Evolutionary conservation across 2,888 invertebrate genomes (phyloP).

Genomic region (Bellardia bayeri): DNA sequence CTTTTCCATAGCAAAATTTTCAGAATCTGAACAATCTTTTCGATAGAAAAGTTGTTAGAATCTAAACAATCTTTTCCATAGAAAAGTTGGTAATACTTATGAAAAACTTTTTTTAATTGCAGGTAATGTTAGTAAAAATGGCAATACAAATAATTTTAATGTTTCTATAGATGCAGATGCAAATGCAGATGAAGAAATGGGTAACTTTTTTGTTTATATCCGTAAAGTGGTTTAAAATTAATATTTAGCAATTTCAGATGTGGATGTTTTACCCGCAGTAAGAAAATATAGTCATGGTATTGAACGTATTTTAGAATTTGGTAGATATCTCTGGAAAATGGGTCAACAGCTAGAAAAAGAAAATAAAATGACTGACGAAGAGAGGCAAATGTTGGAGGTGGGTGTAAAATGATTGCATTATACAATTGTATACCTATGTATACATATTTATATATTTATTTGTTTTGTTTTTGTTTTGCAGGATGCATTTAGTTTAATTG

Average conservation of each 20-base stretch:
- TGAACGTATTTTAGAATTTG: slow-evolving; percentile 97
- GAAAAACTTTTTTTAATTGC: slow-evolving; percentile 44
- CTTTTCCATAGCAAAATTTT: no score
- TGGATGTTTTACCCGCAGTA: slow-evolving; percentile 82
- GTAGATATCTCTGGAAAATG: slow-evolving; percentile 96
- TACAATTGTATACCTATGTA: neutral
- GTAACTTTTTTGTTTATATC: slow-evolving; percentile 84
- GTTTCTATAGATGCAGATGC: slow-evolving; percentile 88
- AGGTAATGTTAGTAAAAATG: slow-evolving; percentile 84
- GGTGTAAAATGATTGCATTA: slow-evolving; percentile 71
- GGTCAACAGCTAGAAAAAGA: slow-evolving; percentile 93
- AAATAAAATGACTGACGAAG: slow-evolving; percentile 90
- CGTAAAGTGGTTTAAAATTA: neutral
- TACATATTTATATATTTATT: neutral
- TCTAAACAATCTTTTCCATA: neutral
- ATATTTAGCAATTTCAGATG: slow-evolving; percentile 77
- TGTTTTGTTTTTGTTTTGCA: slow-evolving; percentile 80
- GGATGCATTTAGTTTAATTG: slow-evolving; percentile 98
- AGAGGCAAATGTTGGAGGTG: slow-evolving; percentile 96
- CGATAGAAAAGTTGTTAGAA: no score
- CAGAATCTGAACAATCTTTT: no score
- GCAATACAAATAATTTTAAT: slow-evolving; percentile 81
- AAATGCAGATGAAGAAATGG: slow-evolving; percentile 87
- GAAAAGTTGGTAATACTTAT: neutral
- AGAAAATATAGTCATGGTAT: slow-evolving; percentile 87